A percentile compares a stretch with the other conserved stretches of the same genome.
Conservation (phyloP, 2,113 vertebrate genomes). For the Bungarus multicinctus region DNA sequence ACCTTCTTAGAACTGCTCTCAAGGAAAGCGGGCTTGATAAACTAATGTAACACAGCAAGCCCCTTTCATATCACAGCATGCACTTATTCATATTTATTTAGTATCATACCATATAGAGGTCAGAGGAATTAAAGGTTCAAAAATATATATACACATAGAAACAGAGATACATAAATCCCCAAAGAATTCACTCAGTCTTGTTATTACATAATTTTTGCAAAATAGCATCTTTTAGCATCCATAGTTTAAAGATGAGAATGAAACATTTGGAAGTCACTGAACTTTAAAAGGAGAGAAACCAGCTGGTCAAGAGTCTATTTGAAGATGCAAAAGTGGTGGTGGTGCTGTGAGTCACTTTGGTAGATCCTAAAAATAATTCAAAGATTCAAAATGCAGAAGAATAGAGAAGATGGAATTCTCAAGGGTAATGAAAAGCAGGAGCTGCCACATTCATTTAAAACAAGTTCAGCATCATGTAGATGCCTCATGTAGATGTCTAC, state of each 20-base stretch:
- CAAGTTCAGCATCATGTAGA: neutral
- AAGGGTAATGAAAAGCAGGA: neutral
- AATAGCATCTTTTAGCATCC: slow-evolving; percentile 15
- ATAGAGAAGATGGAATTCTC: neutral
- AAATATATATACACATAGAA: neutral
- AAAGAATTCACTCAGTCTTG: neutral
- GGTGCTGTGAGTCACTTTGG: neutral
- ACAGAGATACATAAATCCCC: neutral
- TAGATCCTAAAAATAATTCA: slow-evolving; percentile 19
- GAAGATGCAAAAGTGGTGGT: neutral
- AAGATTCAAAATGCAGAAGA: slow-evolving; percentile 13
- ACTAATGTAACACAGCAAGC: neutral
- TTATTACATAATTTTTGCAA: neutral
- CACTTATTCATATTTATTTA: neutral
- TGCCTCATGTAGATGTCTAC: neutral
- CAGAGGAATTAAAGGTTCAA: neutral
- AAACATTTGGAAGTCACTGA: slow-evolving; percentile 33
- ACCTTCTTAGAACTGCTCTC: neutral
- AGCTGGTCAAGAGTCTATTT: slow-evolving; percentile 42
- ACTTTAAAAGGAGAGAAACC: slow-evolving; percentile 39
- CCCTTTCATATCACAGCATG: neutral
- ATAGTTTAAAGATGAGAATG: slow-evolving; percentile 37
- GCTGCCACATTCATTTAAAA: neutral
- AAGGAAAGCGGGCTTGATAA: neutral
- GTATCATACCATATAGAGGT: neutral